A percentile compares a stretch with the other conserved stretches of the same genome.
Evolutionary conservation across 2,888 invertebrate species (phyloP).

Genomic region (Heliconius ismenius): DNA sequence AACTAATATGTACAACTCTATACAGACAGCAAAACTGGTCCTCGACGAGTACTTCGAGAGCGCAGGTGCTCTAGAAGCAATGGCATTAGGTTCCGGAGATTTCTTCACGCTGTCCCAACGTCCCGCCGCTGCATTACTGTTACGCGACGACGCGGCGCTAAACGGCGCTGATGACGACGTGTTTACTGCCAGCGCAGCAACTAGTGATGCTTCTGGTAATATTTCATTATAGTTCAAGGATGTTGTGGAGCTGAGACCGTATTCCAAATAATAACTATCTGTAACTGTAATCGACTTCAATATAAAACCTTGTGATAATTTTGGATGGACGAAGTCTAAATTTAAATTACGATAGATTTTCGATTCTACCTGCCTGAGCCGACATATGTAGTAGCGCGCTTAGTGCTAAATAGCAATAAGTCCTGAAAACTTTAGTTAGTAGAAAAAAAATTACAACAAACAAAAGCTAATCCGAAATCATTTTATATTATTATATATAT

Average conservation of each 20-base stretch:
- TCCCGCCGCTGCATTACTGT: slow-evolving; percentile 74
- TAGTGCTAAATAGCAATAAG: too few species aligned
- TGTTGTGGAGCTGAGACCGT: not conserved
- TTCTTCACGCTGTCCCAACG: slow-evolving; percentile 80
- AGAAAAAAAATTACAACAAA: too few species aligned
- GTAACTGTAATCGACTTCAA: too few species aligned
- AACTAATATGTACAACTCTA: not conserved
- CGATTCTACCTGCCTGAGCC: too few species aligned
- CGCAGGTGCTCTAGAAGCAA: slow-evolving; percentile 74
- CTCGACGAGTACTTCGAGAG: slow-evolving; percentile 91
- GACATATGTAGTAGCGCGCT: too few species aligned
- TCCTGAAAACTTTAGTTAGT: too few species aligned
- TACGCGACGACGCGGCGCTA: slow-evolving; percentile 71
- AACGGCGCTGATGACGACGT: slow-evolving; percentile 77
- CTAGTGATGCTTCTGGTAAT: slow-evolving; percentile 21
- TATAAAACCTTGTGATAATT: too few species aligned
- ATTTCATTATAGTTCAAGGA: not conserved
- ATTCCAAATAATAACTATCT: not conserved
- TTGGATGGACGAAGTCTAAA: too few species aligned
- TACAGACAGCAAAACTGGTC: slow-evolving; percentile 92
- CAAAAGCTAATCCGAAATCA: too few species aligned
- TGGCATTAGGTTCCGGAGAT: slow-evolving; percentile 78
- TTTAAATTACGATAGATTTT: too few species aligned
- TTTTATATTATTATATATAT: too few species aligned
- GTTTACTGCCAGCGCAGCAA: slow-evolving; percentile 52